Conservation (phyloP, 2,797 vertebrate species). For the Synanceia verrucosa region DNA sequence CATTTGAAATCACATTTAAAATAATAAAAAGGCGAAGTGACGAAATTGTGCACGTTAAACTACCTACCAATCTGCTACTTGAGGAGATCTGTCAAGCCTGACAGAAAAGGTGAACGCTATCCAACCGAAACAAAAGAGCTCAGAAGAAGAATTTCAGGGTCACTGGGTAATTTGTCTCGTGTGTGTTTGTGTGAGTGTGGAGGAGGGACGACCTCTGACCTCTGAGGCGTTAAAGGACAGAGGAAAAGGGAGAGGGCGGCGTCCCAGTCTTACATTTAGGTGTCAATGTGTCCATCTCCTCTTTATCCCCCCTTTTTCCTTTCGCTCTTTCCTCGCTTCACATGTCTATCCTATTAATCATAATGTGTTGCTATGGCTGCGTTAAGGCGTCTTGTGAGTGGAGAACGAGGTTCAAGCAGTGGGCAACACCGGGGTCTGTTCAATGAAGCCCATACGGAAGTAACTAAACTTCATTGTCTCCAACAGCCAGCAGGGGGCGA, state of each 20-base stretch:
- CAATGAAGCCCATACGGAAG: too few relatives aligned
- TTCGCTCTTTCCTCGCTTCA: background rate
- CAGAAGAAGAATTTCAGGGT: conserved; percentile 76
- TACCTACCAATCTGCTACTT: background rate
- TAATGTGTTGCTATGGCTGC: conserved; percentile 3
- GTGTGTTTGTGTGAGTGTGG: conserved; percentile 69
- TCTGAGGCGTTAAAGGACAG: conserved; percentile 52
- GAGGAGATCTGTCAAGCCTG: conserved; percentile 30
- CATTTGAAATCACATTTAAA: background rate
- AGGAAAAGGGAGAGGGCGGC: conserved; percentile 55
- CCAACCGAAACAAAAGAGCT: conserved; percentile 59
- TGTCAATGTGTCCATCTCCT: conserved; percentile 64
- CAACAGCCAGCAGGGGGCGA: too few relatives aligned
- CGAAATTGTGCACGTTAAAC: background rate
- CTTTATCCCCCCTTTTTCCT: background rate
- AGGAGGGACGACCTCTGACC: conserved; percentile 79
- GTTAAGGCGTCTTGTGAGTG: background rate
- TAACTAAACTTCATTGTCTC: too few relatives aligned
- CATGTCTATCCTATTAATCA: conserved; percentile 28
- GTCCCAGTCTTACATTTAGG: conserved; percentile 57
- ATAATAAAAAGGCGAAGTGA: background rate
- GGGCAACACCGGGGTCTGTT: too few relatives aligned
- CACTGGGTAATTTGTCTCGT: conserved; percentile 82
- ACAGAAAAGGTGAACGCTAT: conserved; percentile 68
- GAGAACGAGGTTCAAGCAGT: background rate